phyloP scores from a whole-genome alignment of 1,140 invertebrate genomes.

The Eubasilissa regina region DNA sequence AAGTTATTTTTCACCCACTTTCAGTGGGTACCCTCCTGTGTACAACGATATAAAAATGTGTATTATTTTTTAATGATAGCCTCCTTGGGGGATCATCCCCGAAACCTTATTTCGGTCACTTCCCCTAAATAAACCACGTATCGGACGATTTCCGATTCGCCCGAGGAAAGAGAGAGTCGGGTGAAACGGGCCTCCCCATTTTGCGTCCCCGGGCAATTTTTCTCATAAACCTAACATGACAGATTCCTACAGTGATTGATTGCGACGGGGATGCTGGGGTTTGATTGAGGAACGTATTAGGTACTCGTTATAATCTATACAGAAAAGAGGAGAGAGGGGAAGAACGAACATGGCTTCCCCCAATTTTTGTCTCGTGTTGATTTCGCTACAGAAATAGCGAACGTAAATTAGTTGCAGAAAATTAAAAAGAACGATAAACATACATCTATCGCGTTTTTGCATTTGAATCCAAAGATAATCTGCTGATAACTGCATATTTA shows the following conservation, averaged over 20 bases:
- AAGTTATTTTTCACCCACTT: too few species aligned
- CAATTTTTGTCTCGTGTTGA: conserved; percentile 7
- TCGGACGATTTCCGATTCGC: conserved; percentile 43
- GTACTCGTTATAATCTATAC: conserved; percentile 60
- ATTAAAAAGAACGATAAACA: too few species aligned
- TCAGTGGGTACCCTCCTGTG: background rate
- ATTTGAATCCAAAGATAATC: too few species aligned
- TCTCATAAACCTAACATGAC: conserved; percentile 75
- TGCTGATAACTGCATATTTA: too few species aligned
- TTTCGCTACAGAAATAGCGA: conserved; percentile 10
- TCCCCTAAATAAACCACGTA: conserved; percentile 41
- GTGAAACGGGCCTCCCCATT: conserved; percentile 14
- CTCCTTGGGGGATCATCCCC: background rate
- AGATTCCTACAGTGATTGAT: conserved; percentile 74
- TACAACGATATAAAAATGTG: conserved; percentile 15
- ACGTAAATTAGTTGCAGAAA: background rate
- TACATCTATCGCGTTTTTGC: too few species aligned
- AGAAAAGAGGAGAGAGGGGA: conserved; percentile 35
- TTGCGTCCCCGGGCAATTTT: conserved; percentile 66
- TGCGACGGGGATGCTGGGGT: conserved; percentile 62
- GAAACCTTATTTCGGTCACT: conserved; percentile 44
- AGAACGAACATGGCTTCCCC: conserved; percentile 31
- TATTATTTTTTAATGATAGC: conserved; percentile 24
- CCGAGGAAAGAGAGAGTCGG: background rate
- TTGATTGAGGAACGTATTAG: conserved; percentile 61